Conservation (phyloP, 2,797 vertebrate species). For the Lophotriccus pileatus region DNA sequence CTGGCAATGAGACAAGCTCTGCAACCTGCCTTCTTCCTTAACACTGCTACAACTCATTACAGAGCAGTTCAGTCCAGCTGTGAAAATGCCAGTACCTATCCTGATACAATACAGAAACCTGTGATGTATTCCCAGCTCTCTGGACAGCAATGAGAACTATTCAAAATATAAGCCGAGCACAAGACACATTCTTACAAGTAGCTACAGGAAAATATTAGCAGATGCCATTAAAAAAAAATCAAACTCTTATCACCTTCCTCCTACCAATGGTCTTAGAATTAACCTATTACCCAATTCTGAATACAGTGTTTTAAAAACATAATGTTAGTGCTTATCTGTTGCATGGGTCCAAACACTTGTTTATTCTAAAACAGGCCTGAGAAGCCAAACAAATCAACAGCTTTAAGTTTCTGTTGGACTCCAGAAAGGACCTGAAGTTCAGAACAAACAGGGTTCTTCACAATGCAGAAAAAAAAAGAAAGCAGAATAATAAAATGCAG, state of each 20-base stretch:
- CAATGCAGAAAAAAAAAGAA: background rate
- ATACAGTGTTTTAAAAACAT: background rate
- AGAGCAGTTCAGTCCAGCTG: background rate
- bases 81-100: background rate
- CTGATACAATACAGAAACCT: background rate
- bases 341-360: background rate
- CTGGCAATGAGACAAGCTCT: background rate
- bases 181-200: background rate
- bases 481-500: background rate
- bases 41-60: background rate
- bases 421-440: background rate
- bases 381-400: slow-evolving; percentile 27
- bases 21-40: background rate
- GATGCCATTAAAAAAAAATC: background rate
- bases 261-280: background rate
- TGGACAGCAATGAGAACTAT: background rate
- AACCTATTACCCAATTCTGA: background rate
- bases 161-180: background rate
- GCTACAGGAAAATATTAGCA: background rate
- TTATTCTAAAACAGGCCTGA: slow-evolving; percentile 10
- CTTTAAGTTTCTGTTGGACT: slow-evolving; percentile 3
- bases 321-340: background rate
- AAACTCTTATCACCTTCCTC: background rate
- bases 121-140: background rate
- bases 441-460: background rate